Evolutionary conservation across 2,113 vertebrate species (phyloP), one percentile per base, ranked within the genome.

Genomic region (Cariama cristata): DNA sequence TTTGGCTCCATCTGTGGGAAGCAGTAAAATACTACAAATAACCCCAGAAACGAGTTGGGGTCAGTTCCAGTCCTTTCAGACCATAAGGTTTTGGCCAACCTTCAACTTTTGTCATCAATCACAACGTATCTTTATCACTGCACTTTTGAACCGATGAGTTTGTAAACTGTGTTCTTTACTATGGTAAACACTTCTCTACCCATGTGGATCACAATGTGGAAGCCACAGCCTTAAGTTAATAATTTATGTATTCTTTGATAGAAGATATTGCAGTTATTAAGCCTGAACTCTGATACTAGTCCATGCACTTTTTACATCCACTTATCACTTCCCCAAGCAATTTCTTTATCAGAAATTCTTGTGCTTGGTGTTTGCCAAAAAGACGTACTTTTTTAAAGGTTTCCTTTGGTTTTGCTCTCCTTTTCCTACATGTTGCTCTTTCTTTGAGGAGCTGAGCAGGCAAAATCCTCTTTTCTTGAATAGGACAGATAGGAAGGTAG

Each of bases 1-100:
- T 77, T 80, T 95, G 97, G 97, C 94, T 95, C 96, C 96, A 95
- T 59, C 97, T 97, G 81, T 49, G 83, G 96, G 94, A 86, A 95
- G 27, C 50, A 35, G 27, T 21, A 79, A 91, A 89, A 81, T 38
- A 95, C 56, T 92, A 56, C 92, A 96, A 96, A 20, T 13, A 83
- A 74, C 47, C 28, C 50, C 63, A 47, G 67, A 33, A 84, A 67
- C 0, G 13, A 69, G 16, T 2, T 8, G 55, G 9, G 11, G 47
- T 24, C 56, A 24, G 17, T 16, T 53, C 28, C 60, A 18, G 28
- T 27, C 64, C 35, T 77, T 69, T 73, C 6, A 10, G 59, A 35
- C 6, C 45, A 10, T 47, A 86, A 90, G 45, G n/a, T 14, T 2
- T 40, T 6, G 44, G 76, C 19, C 69, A 87, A 72, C 52, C 56